Base-by-base conservation (phyloP, 2,113 vertebrate genomes). In the Syngnathus scovelli region DNA sequence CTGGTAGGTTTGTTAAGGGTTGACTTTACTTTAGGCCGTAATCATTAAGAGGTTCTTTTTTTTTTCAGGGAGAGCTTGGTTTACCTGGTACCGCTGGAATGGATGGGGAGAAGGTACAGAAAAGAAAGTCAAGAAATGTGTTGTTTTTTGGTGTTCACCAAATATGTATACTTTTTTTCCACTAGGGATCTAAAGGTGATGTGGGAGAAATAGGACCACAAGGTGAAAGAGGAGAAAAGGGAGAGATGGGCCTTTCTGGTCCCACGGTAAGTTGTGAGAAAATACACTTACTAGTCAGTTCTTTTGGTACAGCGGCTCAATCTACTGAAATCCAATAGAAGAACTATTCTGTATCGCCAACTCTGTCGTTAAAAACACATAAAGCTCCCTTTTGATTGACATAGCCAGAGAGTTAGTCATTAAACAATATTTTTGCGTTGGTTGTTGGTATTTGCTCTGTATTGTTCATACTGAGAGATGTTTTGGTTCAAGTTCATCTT, bases 171-270 rank as follows among this genome's bases (percentile, higher is more conserved):
- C 18, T 54, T 79, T 70, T 76, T 41, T 82, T 5, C 48, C 63
- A 80, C 13, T 75, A 96, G 94, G 95, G 95, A 76, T 80, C 86
- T 58, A 93, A 91, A 89, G 96, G 96, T 74, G 88, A 87, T 0
- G 87, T 90, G 61, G 96, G 96, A 67, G 92, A 93, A 54, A 80
- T 72, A 5, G 96, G 96, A 78, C 91, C 83, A 6, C 11, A 67
- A 0, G 96, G 95, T 8, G 83, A 80, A 2, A 66, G 44, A 0
- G 95, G 94, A 63, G 91, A 90, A 76, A 98, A 93, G 83, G 96
- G 96, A 66, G 94, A 98, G 78, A 93, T 93, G 92, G 96, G 96
- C 13, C 88, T 92, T 4, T 86, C 88, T 0, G 96, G 96, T 0
- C 93, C 91, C 36, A 77, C 91, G 81, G 96, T 98, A 87, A 1